These are phyloP conservation scores for Stichopus chloronotus DNA, from an alignment of 35 echinoderm and acorn worm species.

Conservation along the genomic window DNA sequence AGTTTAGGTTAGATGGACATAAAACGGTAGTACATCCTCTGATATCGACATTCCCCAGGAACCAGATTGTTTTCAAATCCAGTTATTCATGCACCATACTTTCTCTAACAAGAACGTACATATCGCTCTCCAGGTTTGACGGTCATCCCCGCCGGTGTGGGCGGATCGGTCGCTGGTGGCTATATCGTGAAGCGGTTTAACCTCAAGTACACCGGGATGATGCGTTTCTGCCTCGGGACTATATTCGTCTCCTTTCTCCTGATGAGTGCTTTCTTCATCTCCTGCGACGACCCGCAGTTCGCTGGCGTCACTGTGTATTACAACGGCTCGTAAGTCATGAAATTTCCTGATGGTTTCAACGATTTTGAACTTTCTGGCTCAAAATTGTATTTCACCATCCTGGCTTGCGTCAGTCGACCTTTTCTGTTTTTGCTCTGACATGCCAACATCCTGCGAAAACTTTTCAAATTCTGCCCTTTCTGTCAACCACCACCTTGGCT, in stretches of 20 bases:
- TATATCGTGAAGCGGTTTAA: constrained; percentile 88
- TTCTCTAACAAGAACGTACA: no score
- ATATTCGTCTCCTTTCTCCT: constrained; percentile 80
- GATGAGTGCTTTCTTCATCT: constrained; percentile 75
- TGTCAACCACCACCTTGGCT: no score
- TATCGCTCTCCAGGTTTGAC: constrained; percentile 63
- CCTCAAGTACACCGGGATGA: constrained; percentile 85
- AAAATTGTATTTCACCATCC: background rate
- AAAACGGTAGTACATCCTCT: no score
- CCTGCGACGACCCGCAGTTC: constrained; percentile 79
- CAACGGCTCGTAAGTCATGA: constrained; percentile 69
- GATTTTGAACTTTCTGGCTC: background rate
- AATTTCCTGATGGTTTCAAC: background rate
- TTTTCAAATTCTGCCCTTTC: no score
- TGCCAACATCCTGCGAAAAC: no score
- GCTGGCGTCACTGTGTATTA: constrained; percentile 86
- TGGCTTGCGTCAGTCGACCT: no score
- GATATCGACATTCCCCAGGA: no score
- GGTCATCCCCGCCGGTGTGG: constrained; percentile 83
- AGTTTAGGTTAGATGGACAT: no score
- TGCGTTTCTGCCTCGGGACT: constrained; percentile 79
- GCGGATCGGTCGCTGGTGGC: constrained; percentile 80
- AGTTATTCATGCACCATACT: no score
- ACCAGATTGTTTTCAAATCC: no score
- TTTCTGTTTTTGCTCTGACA: no score